phyloP scores from a whole-genome alignment of 2,113 vertebrate species.

The Marcusenius ussheri region DNA sequence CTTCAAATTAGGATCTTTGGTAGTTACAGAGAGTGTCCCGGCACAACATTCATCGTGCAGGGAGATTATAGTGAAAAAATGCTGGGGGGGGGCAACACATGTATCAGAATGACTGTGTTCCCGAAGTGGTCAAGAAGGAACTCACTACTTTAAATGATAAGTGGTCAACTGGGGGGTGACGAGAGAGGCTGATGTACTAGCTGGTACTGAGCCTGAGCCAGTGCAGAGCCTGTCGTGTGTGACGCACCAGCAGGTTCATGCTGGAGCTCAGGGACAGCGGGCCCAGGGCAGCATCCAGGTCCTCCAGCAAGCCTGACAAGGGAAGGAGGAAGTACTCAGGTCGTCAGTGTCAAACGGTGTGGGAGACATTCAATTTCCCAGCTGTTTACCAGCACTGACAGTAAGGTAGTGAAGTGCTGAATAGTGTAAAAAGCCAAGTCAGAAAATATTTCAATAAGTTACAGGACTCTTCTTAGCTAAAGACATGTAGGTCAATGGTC shows the following conservation, averaged over 20 bases:
- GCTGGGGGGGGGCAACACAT: not conserved
- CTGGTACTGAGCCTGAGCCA: slow-evolving; percentile 72
- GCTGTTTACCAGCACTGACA: not conserved
- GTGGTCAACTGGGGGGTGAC: not conserved
- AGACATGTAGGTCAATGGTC: not conserved
- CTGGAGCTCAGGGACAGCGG: slow-evolving; percentile 71
- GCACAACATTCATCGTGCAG: not conserved
- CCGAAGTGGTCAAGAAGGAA: slow-evolving; percentile 25
- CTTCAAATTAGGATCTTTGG: not conserved
- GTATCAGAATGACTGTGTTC: not conserved
- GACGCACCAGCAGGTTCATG: slow-evolving; percentile 72
- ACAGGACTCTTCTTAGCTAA: not conserved
- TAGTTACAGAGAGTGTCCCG: not conserved
- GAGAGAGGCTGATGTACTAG: slow-evolving; percentile 52
- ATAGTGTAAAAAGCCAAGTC: not conserved
- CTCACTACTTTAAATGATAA: not conserved
- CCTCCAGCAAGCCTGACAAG: slow-evolving; percentile 70
- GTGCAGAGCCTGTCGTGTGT: slow-evolving; percentile 73
- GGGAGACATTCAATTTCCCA: not conserved
- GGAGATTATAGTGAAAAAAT: not conserved
- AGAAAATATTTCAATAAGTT: not conserved
- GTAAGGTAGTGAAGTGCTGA: not conserved
- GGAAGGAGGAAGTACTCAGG: not conserved
- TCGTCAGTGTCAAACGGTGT: not conserved
- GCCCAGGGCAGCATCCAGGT: slow-evolving; percentile 63